phyloP scores from a whole-genome alignment of 2,888 invertebrate genomes.

The Cephus rjabovi region DNA sequence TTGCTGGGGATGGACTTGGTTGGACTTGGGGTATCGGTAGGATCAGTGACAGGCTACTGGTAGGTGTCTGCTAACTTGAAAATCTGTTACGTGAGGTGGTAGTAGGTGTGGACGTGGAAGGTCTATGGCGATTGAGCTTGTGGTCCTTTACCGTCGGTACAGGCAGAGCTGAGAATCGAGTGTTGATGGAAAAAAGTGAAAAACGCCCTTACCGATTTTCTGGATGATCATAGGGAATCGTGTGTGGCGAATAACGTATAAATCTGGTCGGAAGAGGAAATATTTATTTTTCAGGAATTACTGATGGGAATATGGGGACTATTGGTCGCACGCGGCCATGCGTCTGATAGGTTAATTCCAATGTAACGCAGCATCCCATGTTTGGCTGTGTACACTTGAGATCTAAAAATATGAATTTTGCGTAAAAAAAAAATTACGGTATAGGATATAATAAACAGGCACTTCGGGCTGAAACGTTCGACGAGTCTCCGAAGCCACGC shows the following conservation, averaged over 20 bases:
- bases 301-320: not conserved
- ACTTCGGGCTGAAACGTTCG: not conserved
- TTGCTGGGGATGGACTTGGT: not conserved
- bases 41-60: not conserved
- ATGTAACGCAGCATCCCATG: not conserved
- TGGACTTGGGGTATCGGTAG: not conserved
- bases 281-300: not conserved
- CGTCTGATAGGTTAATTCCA: not conserved
- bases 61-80: not conserved
- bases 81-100: not conserved
- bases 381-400: not conserved
- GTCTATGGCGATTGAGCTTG: no score
- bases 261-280: no score
- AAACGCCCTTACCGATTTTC: not conserved
- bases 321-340: not conserved
- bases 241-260: no score
- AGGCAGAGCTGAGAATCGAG: not conserved
- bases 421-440: not conserved
- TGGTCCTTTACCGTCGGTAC: not conserved
- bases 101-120: not conserved
- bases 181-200: not conserved
- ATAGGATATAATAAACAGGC: no score
- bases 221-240: no score
- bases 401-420: not conserved
- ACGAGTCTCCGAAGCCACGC: not conserved